phyloP scores from a whole-genome alignment of 2,888 invertebrate species.

The Hypselothyrea guttata region DNA sequence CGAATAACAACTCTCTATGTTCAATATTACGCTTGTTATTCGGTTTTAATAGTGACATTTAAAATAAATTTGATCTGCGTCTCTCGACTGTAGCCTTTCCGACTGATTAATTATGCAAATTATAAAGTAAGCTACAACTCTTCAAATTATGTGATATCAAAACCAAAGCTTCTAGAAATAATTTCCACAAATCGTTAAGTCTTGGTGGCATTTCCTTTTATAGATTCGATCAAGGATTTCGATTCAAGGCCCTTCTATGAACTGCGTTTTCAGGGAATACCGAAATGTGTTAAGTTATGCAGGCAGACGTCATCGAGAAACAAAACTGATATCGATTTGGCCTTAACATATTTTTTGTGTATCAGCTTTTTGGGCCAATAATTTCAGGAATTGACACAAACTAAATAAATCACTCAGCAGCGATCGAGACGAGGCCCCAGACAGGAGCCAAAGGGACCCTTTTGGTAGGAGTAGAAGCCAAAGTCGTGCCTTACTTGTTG shows the following conservation, averaged over 20 bases:
- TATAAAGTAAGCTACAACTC: no score
- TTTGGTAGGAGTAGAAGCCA: no score
- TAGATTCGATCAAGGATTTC: conserved; percentile 10
- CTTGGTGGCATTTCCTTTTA: not conserved
- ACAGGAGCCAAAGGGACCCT: conserved; percentile 32
- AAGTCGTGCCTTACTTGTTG: conserved; percentile 79
- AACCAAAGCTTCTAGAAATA: no score
- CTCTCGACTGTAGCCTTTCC: no score
- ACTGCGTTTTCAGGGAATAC: conserved; percentile 64
- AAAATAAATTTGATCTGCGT: no score
- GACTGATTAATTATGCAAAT: no score
- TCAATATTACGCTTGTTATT: no score
- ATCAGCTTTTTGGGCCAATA: conserved; percentile 60
- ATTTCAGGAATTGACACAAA: conserved; percentile 79
- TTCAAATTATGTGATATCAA: no score
- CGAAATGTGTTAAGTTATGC: conserved; percentile 80
- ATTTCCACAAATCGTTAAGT: not conserved
- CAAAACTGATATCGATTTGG: conserved; percentile 24
- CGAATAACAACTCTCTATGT: no score
- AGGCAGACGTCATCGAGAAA: conserved; percentile 66
- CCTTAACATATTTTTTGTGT: conserved; percentile 29
- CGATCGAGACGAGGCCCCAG: conserved; percentile 38
- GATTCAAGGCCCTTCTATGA: conserved; percentile 61
- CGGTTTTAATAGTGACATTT: no score
- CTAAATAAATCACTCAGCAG: conserved; percentile 79